phyloP scores from a whole-genome alignment of 1,140 invertebrate species.

The Formica selysi region DNA sequence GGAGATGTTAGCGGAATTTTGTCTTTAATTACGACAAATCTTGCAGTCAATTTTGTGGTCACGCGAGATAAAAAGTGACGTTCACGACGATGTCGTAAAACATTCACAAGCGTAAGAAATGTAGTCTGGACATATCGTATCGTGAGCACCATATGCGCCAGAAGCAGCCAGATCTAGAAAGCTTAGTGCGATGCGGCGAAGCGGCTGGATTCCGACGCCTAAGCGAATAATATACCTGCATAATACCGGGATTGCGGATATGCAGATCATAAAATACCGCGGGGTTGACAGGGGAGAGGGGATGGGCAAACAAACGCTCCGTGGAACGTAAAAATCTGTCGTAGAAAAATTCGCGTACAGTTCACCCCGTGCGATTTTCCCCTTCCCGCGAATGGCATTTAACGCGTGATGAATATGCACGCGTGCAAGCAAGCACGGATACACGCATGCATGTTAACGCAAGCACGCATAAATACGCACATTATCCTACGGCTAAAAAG shows the following conservation, averaged over 20 bases:
- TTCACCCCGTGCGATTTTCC: conserved; percentile 46
- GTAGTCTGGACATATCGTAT: conserved; percentile 12
- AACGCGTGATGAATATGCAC: conserved; percentile 59
- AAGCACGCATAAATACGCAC: conserved; percentile 50
- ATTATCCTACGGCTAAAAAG: conserved; percentile 28
- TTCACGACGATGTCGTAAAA: conserved; percentile 60
- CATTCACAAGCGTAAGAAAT: conserved; percentile 57
- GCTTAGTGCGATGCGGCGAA: conserved; percentile 1
- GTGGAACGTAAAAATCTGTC: conserved; percentile 66
- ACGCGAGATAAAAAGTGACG: conserved; percentile 37
- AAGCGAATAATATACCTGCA: conserved; percentile 71
- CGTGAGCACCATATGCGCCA: conserved; percentile 34
- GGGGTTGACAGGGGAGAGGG: neutral
- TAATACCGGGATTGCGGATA: conserved; percentile 76
- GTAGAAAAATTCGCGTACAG: conserved; percentile 69
- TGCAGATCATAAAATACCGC: conserved; percentile 77
- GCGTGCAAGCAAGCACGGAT: conserved; percentile 28
- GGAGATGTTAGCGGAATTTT: neutral
- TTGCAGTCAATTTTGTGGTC: conserved; percentile 41
- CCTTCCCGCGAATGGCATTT: conserved; percentile 47
- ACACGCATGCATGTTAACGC: conserved; percentile 27
- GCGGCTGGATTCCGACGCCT: conserved; percentile 64
- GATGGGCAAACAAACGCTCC: conserved; percentile 64
- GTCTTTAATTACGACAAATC: conserved; percentile 26
- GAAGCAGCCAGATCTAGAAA: conserved; percentile 28